Base-by-base conservation (phyloP, 2,113 vertebrate genomes). In the Empidonax alnorum region DNA sequence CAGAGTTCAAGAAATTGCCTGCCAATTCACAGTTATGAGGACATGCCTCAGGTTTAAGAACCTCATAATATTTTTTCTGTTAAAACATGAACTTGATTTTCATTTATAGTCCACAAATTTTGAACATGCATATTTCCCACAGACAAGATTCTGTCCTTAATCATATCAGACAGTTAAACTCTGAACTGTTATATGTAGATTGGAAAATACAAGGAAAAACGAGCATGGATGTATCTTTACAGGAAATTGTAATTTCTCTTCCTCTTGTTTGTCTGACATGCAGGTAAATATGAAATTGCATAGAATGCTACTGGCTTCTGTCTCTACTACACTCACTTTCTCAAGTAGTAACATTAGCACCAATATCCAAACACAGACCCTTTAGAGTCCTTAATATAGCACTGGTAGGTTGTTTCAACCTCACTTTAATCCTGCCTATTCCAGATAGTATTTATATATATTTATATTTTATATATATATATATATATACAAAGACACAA, bases 111-210 rank as follows among this genome's bases (percentile, higher is more conserved):
- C 44, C 22, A 41, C 28, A 55, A 55, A 55, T 65, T 59, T 46
- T 78, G 28, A 46, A 44, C 9, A 4, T 44, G 33, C 0, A 0
- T 25, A 39, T 44, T n/a, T 77, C n/a, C 49, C 44, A 53, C 24
- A 4, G 15, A 46, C 22, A 55, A 73, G 42, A 73, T 52, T 50
- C 37, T 63, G 42, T 42, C 71, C 58, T 63, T 49, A 73, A 53
- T 22, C 20, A 53, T 10, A 84, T 4, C 42, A 31, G 35, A 8
- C 3, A 90, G 42, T 61, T 49, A 74, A 88, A 80, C 31, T 39
- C 53, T 73, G 44, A 84, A 31, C 22, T 86, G 24, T 9, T 85
- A 59, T 0, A 52, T 14, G 85, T 44, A 80, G 53, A 19, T 69
- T 62, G 17, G 14, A 84, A 95, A 88, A 84, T 0, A 50, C 18